Evolutionary conservation across 2,113 vertebrate species (phyloP), one percentile per base, ranked within the genome.

Genomic region (Hydropotes inermis): DNA sequence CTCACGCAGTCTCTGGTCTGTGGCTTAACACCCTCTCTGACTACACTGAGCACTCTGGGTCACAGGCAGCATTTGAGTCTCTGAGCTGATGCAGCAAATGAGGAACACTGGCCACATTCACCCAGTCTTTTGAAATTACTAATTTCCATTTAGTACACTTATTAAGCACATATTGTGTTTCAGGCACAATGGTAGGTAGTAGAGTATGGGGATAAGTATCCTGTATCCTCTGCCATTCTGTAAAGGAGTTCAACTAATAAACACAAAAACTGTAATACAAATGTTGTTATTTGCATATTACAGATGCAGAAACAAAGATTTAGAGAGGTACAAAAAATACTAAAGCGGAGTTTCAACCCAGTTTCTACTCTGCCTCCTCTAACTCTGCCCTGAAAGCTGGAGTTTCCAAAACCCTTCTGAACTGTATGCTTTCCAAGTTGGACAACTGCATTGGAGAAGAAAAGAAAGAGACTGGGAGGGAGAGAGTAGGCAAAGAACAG

Each of bases 351-450:
- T 92, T 97, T 47, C 11, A n/a, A n/a, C 50, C 45, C 14, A 57
- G 6, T 94, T 96, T 60, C 91, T 70, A 47, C 55, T 79, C 6
- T 60, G 27, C 43, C 23, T 87, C 16, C 94, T 83, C 96, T 87
- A 93, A 89, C 57, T 70, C 25, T 96, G 23, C 39, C 52, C 55
- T 39, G 12, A 78, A 95, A 85, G 5, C 67, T 81, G 3, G 89
- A 43, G 27, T 89, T 94, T 94, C 81, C 43, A 58, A 86, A 94
- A n/a, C 25, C 11, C 43, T 19, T 95, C 87, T 84, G 70, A 96
- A 55, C 88, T 47, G 30, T 64, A 25, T 78, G 61, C n/a, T 91
- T 89, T 97, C 61, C n/a, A 64, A 94, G 52, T 87, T 91, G 83
- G 83, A 84, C 39, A 58, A 64, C 33, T 36, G 27, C 64, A 92